These are phyloP conservation scores for Mesochorus sp. DNA, from an alignment of 2,888 invertebrate genomes.

Conservation along the genomic window DNA sequence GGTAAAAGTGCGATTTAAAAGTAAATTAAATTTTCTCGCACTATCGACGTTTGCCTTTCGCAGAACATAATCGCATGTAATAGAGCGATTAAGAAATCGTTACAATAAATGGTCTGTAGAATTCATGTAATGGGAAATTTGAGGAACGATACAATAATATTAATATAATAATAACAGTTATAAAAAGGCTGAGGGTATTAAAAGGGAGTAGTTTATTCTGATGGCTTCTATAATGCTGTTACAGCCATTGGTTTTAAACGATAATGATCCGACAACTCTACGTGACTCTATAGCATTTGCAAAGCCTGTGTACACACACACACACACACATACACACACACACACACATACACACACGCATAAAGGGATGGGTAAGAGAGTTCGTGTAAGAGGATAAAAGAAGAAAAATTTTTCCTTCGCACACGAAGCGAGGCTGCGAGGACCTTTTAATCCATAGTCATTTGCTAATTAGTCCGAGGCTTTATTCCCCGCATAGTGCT, in stretches of 20 bases:
- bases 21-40: not conserved
- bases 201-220: slow-evolving; percentile 2
- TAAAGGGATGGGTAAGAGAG: not conserved
- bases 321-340: not conserved
- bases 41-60: not conserved
- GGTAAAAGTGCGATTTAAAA: no score
- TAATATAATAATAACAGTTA: slow-evolving; percentile 19
- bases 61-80: not conserved
- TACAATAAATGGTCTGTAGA: slow-evolving; percentile 11
- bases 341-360: not conserved
- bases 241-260: slow-evolving; percentile 32
- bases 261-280: slow-evolving; percentile 56
- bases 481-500: slow-evolving; percentile 1
- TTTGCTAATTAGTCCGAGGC: slow-evolving; percentile 47
- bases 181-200: not conserved
- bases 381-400: not conserved
- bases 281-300: slow-evolving; percentile 10
- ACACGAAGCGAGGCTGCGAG: not conserved
- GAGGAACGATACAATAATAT: not conserved
- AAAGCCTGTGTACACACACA: not conserved
- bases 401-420: slow-evolving; percentile 15
- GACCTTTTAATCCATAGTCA: slow-evolving; percentile 35
- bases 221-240: slow-evolving; percentile 41
- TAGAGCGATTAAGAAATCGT: slow-evolving; percentile 14
- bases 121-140: slow-evolving; percentile 17